These are phyloP conservation scores for Entomyzon cyanotis DNA, from an alignment of 2,113 vertebrate species.

Conservation along the genomic window DNA sequence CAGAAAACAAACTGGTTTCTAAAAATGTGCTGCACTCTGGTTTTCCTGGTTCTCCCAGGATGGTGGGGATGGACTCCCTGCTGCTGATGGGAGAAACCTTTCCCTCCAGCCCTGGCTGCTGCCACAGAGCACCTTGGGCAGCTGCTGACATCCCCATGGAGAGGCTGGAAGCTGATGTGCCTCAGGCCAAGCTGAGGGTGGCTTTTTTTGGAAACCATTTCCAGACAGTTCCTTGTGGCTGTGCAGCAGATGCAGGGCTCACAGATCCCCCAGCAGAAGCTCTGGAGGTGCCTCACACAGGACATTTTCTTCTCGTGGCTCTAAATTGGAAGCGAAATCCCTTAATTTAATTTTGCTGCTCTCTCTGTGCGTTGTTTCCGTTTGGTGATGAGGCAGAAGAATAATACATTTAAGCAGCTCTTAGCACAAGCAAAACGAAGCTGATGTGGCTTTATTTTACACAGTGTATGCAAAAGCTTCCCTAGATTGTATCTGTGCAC, in stretches of 20 bases:
- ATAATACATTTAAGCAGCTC: neutral
- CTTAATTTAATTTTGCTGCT: neutral
- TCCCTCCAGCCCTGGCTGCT: neutral
- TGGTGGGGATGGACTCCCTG: fast-evolving
- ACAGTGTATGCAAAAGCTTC: neutral
- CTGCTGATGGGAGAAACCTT: fast-evolving
- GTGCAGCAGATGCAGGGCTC: neutral
- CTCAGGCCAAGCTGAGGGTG: neutral
- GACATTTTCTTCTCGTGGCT: neutral
- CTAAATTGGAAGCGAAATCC: neutral
- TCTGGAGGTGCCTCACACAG: neutral
- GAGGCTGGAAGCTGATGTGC: neutral
- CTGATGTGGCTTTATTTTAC: neutral
- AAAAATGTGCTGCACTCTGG: neutral
- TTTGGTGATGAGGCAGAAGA: neutral
- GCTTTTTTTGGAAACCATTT: neutral
- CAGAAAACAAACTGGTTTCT: neutral
- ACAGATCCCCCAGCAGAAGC: neutral
- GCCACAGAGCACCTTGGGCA: neutral
- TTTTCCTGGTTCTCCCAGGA: neutral
- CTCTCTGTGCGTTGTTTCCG: neutral
- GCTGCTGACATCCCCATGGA: fast-evolving
- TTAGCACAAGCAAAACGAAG: neutral
- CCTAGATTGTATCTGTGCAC: neutral
- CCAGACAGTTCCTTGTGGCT: neutral